phyloP scores from a whole-genome alignment of 2,888 invertebrate species.

The Eustalomyia histrio region DNA sequence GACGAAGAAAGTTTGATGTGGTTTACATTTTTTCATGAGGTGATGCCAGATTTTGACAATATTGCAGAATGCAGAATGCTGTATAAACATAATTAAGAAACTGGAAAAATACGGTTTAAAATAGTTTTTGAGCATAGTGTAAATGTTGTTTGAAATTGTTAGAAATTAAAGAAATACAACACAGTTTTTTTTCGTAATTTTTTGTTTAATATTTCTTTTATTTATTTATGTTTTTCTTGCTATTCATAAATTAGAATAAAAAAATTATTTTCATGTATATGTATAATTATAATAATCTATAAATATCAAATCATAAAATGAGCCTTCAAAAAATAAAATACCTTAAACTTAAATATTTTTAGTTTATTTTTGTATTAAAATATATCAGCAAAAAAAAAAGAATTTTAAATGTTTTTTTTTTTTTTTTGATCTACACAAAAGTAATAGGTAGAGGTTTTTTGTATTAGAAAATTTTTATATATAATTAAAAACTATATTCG shows the following conservation, averaged over 20 bases:
- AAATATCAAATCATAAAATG: slow-evolving; percentile 35
- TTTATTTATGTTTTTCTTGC: slow-evolving; percentile 29
- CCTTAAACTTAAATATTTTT: neutral
- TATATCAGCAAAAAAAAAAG: neutral
- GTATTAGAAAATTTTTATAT: slow-evolving; percentile 8
- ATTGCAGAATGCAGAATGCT: no score
- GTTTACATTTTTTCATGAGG: no score
- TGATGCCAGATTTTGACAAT: no score
- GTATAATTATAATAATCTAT: slow-evolving; percentile 31
- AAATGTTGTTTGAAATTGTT: no score
- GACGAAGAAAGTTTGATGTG: no score
- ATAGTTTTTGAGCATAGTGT: no score
- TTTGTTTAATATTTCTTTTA: slow-evolving; percentile 18
- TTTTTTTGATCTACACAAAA: neutral
- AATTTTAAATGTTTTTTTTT: neutral
- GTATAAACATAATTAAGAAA: no score
- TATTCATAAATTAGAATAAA: slow-evolving; percentile 49
- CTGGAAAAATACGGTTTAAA: no score
- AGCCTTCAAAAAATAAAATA: slow-evolving; percentile 29
- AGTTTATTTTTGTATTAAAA: slow-evolving; percentile 16
- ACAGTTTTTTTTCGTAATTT: slow-evolving; percentile 2
- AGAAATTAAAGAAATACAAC: neutral
- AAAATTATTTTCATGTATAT: slow-evolving; percentile 29
- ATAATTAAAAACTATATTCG: slow-evolving; percentile 45
- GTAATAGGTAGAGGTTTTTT: slow-evolving; percentile 10